Evolutionary conservation across 2,113 vertebrate species (phyloP).

Genomic region (Scomber colias): DNA sequence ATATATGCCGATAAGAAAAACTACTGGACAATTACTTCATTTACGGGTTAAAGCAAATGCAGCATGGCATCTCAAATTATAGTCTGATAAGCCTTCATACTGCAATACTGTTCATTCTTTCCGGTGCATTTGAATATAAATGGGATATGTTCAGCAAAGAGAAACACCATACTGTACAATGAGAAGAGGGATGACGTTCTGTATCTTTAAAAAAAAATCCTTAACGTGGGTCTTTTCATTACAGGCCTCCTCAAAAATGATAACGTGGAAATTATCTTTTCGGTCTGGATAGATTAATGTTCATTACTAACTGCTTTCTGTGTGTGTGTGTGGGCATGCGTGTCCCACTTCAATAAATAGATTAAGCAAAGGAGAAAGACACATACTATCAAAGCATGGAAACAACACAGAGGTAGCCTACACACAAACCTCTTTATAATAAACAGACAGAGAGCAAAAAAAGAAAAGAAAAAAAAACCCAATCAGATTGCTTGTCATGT

Average conservation of each 20-base stretch:
- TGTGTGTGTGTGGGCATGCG: neutral
- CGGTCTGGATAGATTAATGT: constrained; percentile 8
- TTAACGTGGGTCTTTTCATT: constrained; percentile 12
- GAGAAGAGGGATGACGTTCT: neutral
- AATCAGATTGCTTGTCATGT: neutral
- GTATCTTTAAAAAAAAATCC: neutral
- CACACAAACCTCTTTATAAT: neutral
- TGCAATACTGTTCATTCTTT: neutral
- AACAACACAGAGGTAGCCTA: neutral
- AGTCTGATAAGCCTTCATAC: constrained; percentile 28
- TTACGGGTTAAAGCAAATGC: constrained; percentile 7
- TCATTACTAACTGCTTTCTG: constrained; percentile 15
- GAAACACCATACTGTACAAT: neutral
- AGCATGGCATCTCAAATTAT: constrained; percentile 28
- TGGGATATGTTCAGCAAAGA: neutral
- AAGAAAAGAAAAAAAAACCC: neutral
- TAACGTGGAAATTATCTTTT: constrained; percentile 34
- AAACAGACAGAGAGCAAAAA: neutral
- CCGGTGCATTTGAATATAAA: constrained; percentile 41
- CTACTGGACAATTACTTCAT: neutral
- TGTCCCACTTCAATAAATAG: constrained; percentile 17
- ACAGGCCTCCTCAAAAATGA: neutral
- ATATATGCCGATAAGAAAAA: constrained; percentile 13
- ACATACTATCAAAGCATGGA: neutral
- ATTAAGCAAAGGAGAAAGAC: neutral